Evolutionary conservation across 2,113 vertebrate genomes (phyloP).

Genomic region (Callithrix jacchus): DNA sequence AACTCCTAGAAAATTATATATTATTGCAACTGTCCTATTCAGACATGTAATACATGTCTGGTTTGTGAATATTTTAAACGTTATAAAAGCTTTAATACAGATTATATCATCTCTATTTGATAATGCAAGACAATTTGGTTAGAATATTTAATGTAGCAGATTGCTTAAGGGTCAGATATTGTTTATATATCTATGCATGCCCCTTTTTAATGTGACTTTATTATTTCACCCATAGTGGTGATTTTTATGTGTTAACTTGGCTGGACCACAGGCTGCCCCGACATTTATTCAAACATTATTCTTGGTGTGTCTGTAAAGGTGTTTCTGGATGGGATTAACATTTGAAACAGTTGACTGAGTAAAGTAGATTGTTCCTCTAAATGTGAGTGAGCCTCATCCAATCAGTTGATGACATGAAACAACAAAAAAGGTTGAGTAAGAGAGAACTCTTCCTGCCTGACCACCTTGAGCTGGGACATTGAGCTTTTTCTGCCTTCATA

Average conservation of each 20-base stretch:
- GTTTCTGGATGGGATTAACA: neutral
- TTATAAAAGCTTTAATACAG: neutral
- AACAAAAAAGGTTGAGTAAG: neutral
- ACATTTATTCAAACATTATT: neutral
- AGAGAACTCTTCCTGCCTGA: too few species aligned
- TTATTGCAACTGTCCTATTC: neutral
- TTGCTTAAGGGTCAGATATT: neutral
- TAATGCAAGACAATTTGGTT: neutral
- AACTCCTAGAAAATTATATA: neutral
- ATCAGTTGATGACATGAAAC: neutral
- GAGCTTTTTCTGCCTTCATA: neutral
- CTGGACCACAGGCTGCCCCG: neutral
- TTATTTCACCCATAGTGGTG: neutral
- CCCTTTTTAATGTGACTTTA: neutral
- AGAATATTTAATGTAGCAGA: neutral
- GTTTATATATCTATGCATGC: neutral
- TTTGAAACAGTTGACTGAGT: neutral
- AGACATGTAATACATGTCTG: neutral
- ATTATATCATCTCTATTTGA: neutral
- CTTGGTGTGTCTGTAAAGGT: neutral
- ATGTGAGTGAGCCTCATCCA: neutral
- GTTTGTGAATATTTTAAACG: neutral
- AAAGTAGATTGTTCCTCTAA: neutral
- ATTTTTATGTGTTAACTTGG: neutral
- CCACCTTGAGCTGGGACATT: neutral